Evolutionary conservation across 2,888 invertebrate genomes (phyloP), one percentile per base, ranked within the genome.

Genomic region (Sesia bembeciformis): DNA sequence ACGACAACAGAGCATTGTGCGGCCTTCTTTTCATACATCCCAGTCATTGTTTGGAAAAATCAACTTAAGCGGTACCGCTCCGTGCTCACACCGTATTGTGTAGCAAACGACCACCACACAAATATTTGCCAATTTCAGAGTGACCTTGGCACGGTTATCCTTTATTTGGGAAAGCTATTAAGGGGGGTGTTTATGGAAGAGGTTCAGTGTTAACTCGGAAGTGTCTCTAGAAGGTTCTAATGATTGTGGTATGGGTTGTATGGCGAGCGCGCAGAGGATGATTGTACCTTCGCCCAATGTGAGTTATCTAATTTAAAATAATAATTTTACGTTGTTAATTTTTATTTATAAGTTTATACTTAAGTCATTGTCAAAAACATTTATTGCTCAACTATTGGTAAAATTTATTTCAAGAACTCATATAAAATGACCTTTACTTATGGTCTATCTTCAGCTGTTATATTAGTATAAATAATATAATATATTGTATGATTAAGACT

Each of bases 181-280:
- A 49, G 49, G 52, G 38, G 38, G 39, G 6, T 52, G 52, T 7
- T 39, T 40, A 23, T 41, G 39, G 43, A 64, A 59, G 53, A 56
- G 6, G 7, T 39, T 56, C 51, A 59, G 59, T 63, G 23, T 54
- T 40, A 39, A 40, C 39, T 43, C 38, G 39, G 40, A 54, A 53
- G 54, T 53, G 58, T 39, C 55, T 7, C 52, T 52, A 42, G 53
- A 52, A 59, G 54, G 53, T 54, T 42, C 49, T 51, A 60, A 59
- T 62, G 65, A 70, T 71, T 56, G 65, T 73, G 80, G 64, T 56
- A 88, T 88, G 88, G 88, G 88, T 60, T 86, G 87, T 60, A 70
- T 78, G 65, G 68, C 74, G 56, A 84, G 86, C 62, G 67, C 80
- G 39, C 73, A 72, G 52, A 74, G 74, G 59, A 63, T 72, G 49